These are phyloP conservation scores for Panopea generosa DNA, from an alignment of 2,888 invertebrate species.

Conservation along the genomic window DNA sequence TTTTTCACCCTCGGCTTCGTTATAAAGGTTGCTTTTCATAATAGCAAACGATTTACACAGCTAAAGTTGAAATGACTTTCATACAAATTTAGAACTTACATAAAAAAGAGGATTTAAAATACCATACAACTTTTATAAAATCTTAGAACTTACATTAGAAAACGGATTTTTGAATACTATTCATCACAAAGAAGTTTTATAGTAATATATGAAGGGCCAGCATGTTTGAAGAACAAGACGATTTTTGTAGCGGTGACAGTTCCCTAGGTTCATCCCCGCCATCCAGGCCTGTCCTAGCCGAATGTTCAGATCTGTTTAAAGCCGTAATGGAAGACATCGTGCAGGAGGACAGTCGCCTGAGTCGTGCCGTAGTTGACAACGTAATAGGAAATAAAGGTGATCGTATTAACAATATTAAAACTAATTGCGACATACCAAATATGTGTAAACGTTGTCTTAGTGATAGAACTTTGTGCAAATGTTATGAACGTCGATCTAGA, in stretches of 20 bases:
- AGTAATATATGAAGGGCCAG: conserved; percentile 21
- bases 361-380: conserved; percentile 36
- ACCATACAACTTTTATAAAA: no score
- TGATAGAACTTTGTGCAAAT: conserved; percentile 37
- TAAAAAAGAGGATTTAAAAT: no score
- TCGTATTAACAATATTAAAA: neutral
- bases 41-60: no score
- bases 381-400: conserved; percentile 12
- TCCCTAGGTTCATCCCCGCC: conserved; percentile 46
- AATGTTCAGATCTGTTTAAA: conserved; percentile 54
- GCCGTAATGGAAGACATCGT: conserved; percentile 53
- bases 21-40: no score
- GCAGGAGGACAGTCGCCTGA: conserved; percentile 34
- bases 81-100: no score
- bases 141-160: no score
- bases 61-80: no score
- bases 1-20: no score
- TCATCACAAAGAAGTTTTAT: no score
- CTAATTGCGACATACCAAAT: conserved; percentile 1
- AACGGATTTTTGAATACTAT: no score
- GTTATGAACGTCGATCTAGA: conserved; percentile 11
- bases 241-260: conserved; percentile 12
- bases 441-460: conserved; percentile 38
- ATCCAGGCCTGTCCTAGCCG: conserved; percentile 39
- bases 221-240: conserved; percentile 18